A percentile compares a stretch with the other conserved stretches of the same genome.
phyloP scores from a whole-genome alignment of 2,113 vertebrate genomes.

The Odocoileus virginianus region DNA sequence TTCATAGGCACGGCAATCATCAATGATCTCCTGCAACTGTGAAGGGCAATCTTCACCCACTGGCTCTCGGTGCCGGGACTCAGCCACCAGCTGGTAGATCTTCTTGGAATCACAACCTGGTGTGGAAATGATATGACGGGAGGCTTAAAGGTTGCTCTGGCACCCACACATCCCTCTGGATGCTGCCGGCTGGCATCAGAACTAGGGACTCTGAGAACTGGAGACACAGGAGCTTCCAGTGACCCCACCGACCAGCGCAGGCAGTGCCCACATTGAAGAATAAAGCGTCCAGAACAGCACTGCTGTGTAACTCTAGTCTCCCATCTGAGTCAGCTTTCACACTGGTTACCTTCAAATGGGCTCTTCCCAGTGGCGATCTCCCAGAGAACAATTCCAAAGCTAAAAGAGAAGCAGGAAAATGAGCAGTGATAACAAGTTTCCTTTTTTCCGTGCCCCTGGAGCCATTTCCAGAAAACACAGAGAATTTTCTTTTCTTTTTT shows the following conservation, averaged over 20 bases:
- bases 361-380: constrained; percentile 85
- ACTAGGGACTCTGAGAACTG: not conserved
- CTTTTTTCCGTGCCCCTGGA: not conserved
- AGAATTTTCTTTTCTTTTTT: not conserved
- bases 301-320: not conserved
- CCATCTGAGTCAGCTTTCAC: not conserved
- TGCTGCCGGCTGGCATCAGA: not conserved
- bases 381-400: constrained; percentile 92
- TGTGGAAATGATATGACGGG: fast-evolving
- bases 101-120: constrained; percentile 73
- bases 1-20: constrained; percentile 78
- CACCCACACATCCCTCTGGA: not conserved
- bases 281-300: not conserved
- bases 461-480: not conserved
- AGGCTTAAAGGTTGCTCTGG: not conserved
- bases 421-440: not conserved
- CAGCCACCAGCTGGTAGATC: constrained; percentile 78
- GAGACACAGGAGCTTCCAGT: not conserved
- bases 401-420: constrained; percentile 75
- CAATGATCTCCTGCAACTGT: constrained; percentile 76
- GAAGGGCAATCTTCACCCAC: constrained; percentile 82
- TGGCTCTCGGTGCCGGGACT: constrained; percentile 64
- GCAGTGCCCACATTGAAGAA: not conserved
- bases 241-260: not conserved
- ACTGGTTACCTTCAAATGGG: constrained; percentile 86